Base-by-base conservation (phyloP, 2,888 invertebrate species). In the Tetramorium bicarinatum region DNA sequence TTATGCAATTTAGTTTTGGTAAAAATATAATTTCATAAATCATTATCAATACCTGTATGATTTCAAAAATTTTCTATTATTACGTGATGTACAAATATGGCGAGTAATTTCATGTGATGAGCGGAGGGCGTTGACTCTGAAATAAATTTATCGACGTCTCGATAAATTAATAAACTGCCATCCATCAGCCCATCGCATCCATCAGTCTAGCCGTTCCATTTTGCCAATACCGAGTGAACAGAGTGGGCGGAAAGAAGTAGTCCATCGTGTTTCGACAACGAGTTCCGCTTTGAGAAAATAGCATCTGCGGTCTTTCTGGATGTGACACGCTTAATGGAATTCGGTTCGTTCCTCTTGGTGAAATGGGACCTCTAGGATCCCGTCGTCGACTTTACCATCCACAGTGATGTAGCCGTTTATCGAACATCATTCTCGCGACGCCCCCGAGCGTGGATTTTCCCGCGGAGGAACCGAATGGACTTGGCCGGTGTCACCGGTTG, bases 311-410 rank as follows among this genome's bases (percentile, higher is more conserved):
- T 69, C 59, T 54, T 64, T 81, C 89, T 89, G 89, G 38, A 71
- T 66, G 62, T 87, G 88, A 87, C 89, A 86, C 86, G 83, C 59
- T 89, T 89, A 89, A 89, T 89, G 80, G 89, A 89, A 89, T 88
- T 85, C 83, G 38, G 59, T 47, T 71, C 87, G 84, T 85, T 83
- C 79, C 77, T 88, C 82, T 86, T 69, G 81, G 76, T 21, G 71
- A 83, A 77, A 72, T 13, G 69, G 75, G 75, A 83, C 83, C 77
- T 87, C 74, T 64, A 71, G 75, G 44, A 69, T 25, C 25, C 34
- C 49, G 71, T 77, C 54, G 25, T 29, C 52, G 64, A 59, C 69
- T 75, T 67, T 69, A 56, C 80, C 21, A n/a, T 47, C 9, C 25
- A 52, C 72, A 66, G 62, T 62, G 74, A 79, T 87, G 72, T 67